Percentiles rank a stretch among this genome's conserved stretches.
Evolutionary conservation across 2,888 invertebrate species (phyloP).

Genomic region (Drosophila recens): DNA sequence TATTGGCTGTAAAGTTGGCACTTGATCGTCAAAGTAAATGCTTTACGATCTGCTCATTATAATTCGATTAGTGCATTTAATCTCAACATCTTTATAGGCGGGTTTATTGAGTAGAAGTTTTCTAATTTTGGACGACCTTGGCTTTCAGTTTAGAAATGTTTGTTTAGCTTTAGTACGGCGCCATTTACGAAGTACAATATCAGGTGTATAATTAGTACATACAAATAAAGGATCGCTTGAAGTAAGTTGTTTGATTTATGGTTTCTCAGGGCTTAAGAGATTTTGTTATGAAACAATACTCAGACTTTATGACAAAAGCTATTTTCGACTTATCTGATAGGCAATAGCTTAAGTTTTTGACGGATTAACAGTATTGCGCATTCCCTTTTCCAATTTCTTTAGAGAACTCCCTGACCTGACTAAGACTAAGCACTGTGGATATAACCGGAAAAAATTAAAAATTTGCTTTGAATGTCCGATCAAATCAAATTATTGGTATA

Average conservation of each 20-base stretch:
- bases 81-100: slow-evolving; percentile 52
- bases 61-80: slow-evolving; percentile 38
- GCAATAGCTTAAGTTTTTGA: slow-evolving; percentile 1
- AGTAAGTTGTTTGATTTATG: slow-evolving; percentile 28
- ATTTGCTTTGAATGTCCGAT: too few relatives aligned
- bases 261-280: slow-evolving; percentile 23
- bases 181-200: slow-evolving; percentile 17
- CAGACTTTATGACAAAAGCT: slow-evolving; percentile 12
- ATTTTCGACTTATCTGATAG: slow-evolving; percentile 34
- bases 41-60: slow-evolving; percentile 36
- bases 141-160: slow-evolving; percentile 6
- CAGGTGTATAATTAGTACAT: background rate
- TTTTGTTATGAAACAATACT: slow-evolving; percentile 33
- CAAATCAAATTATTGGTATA: too few relatives aligned
- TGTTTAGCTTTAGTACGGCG: slow-evolving; percentile 16
- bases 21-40: slow-evolving; percentile 21
- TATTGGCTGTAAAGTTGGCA: slow-evolving; percentile 11
- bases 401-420: too few relatives aligned
- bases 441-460: too few relatives aligned
- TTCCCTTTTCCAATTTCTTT: too few relatives aligned
- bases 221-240: background rate
- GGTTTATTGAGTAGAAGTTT: slow-evolving; percentile 21
- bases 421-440: too few relatives aligned
- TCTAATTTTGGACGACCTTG: slow-evolving; percentile 34
- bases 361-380: slow-evolving; percentile 14